Evolutionary conservation across 2,888 invertebrate genomes (phyloP).

Genomic region (Drosophila tripunctata): DNA sequence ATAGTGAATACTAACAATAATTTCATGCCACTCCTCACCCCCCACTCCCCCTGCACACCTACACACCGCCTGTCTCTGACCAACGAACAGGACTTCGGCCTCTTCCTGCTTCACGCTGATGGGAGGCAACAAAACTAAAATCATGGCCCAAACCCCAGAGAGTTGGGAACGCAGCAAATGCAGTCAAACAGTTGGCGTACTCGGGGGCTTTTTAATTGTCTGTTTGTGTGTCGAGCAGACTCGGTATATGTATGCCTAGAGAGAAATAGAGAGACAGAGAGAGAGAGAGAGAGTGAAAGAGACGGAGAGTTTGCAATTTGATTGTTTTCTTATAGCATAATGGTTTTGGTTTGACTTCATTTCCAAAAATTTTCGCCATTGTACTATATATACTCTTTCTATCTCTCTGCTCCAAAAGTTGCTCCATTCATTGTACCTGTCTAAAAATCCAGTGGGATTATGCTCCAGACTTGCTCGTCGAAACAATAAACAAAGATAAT

Average conservation of each 20-base stretch:
- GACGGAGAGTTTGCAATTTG: conserved; percentile 25
- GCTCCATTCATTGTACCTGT: background rate
- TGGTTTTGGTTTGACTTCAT: conserved; percentile 33
- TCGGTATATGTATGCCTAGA: background rate
- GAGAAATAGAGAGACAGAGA: background rate
- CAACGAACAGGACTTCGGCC: conserved; percentile 3
- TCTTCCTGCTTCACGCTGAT: conserved; percentile 27
- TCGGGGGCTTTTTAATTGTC: conserved; percentile 76
- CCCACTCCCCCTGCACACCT: too few relatives aligned
- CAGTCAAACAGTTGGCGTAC: conserved; percentile 68
- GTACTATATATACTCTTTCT: conserved; percentile 15
- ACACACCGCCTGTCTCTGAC: background rate
- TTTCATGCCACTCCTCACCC: conserved; percentile 53
- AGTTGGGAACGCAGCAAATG: conserved; percentile 58
- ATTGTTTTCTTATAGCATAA: conserved; percentile 59
- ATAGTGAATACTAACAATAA: conserved; percentile 70
- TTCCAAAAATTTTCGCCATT: conserved; percentile 2
- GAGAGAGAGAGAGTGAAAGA: background rate
- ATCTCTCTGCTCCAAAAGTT: background rate
- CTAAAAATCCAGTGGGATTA: background rate
- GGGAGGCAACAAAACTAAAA: conserved; percentile 62
- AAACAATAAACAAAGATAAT: background rate
- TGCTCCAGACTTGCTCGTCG: background rate
- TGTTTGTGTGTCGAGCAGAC: conserved; percentile 42
- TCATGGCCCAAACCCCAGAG: conserved; percentile 67